A percentile compares a stretch with the other conserved stretches of the same genome.
phyloP scores from a whole-genome alignment of 2,113 vertebrate species.

The Coryphaenoides rupestris region DNA sequence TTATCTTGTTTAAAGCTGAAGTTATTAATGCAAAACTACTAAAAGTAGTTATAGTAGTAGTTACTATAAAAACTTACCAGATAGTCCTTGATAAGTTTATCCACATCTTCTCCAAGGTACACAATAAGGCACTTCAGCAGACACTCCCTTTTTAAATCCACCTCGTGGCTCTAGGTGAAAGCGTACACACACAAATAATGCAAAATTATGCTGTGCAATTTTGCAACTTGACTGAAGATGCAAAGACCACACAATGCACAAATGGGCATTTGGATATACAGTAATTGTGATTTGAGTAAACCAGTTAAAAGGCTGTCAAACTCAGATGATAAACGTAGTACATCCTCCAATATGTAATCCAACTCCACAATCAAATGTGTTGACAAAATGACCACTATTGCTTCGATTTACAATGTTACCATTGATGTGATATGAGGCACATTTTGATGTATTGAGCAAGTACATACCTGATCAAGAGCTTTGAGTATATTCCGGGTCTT shows the following conservation, averaged over 20 bases:
- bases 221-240: neutral
- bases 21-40: conserved; percentile 4
- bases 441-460: neutral
- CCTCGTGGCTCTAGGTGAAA: neutral
- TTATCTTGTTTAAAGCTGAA: neutral
- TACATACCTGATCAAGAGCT: neutral
- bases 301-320: too few species aligned
- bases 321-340: too few species aligned
- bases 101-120: conserved; percentile 13
- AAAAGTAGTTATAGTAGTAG: too few species aligned
- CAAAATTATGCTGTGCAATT: neutral
- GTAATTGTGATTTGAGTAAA: too few species aligned
- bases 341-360: neutral
- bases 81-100: conserved; percentile 17
- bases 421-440: neutral
- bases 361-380: neutral
- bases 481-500: neutral
- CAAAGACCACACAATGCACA: neutral
- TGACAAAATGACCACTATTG: neutral
- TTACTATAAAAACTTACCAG: too few species aligned
- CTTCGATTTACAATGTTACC: neutral
- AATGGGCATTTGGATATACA: neutral
- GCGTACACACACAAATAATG: neutral
- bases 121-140: conserved; percentile 9
- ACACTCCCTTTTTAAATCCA: conserved; percentile 4